Conservation (phyloP, 2,797 vertebrate genomes). For the Lophius americanus region DNA sequence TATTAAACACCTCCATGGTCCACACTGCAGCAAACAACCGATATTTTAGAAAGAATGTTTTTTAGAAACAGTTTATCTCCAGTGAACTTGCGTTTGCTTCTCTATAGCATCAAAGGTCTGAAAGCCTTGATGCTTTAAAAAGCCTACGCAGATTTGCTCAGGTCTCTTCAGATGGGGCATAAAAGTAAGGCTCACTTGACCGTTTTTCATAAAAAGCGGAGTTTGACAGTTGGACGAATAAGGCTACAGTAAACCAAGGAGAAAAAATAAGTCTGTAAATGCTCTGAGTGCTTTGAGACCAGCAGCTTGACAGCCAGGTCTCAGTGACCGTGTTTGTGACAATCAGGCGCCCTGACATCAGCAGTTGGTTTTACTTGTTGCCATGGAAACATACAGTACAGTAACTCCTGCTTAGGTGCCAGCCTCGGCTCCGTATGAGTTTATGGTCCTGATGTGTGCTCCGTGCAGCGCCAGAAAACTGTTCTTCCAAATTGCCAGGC, state of each 20-base stretch:
- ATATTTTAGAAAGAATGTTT: conserved; percentile 60
- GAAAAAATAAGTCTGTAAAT: conserved; percentile 60
- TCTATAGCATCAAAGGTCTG: conserved; percentile 60
- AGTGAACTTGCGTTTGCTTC: conserved; percentile 30
- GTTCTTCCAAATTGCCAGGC: conserved; percentile 55
- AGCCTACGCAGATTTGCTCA: conserved; percentile 60
- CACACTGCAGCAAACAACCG: conserved; percentile 41
- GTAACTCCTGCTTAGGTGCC: conserved; percentile 56
- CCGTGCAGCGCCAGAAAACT: conserved; percentile 59
- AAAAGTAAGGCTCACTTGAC: conserved; percentile 31
- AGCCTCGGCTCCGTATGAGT: conserved; percentile 60
- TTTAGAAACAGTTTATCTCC: conserved; percentile 49
- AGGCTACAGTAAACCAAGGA: conserved; percentile 53
- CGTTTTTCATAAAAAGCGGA: conserved; percentile 45
- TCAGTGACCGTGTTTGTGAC: conserved; percentile 76
- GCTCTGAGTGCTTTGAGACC: conserved; percentile 69
- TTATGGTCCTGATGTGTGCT: conserved; percentile 69
- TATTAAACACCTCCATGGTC: conserved; percentile 78
- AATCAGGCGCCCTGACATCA: conserved; percentile 71
- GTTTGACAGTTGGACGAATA: conserved; percentile 56
- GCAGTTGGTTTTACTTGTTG: conserved; percentile 73
- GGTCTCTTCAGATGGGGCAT: conserved; percentile 45
- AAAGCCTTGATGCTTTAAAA: conserved; percentile 49
- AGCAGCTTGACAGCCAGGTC: conserved; percentile 76
- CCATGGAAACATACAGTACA: conserved; percentile 73